Conservation (phyloP, 2,888 invertebrate genomes). For the Empis stercorea region DNA sequence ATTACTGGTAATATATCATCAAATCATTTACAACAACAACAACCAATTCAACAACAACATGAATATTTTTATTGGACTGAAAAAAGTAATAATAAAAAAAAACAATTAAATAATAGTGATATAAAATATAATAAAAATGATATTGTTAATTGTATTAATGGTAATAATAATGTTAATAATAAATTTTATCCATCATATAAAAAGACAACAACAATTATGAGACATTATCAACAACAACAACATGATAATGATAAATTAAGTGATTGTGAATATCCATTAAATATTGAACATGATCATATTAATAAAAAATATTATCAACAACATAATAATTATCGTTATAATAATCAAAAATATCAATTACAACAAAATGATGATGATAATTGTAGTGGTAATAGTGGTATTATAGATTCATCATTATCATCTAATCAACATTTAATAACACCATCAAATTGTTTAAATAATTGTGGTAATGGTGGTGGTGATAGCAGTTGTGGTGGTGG, state of each 20-base stretch:
- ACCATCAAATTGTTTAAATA: neutral
- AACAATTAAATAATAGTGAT: constrained; percentile 27
- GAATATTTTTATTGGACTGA: constrained; percentile 35
- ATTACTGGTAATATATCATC: neutral
- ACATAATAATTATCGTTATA: constrained; percentile 14
- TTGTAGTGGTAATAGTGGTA: constrained; percentile 15
- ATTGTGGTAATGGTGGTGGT: neutral
- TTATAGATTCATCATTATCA: neutral
- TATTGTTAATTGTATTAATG: neutral
- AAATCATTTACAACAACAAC: constrained; percentile 5
- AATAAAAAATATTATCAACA: constrained; percentile 13
- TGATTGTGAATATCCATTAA: constrained; percentile 8
- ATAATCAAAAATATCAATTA: constrained; percentile 13
- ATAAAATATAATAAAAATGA: constrained; percentile 12
- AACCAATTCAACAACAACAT: constrained; percentile 26
- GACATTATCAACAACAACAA: constrained; percentile 17
- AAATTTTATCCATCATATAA: constrained; percentile 32
- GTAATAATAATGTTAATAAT: neutral
- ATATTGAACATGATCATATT: constrained; percentile 5
- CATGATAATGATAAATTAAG: constrained; percentile 6
- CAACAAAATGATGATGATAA: constrained; percentile 29
- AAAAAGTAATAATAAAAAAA: constrained; percentile 27
- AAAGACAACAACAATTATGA: constrained; percentile 19
- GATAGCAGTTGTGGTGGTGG: neutral
- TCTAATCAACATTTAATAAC: neutral